phyloP scores from a whole-genome alignment of 2,113 vertebrate genomes.

The Nerophis ophidion region DNA sequence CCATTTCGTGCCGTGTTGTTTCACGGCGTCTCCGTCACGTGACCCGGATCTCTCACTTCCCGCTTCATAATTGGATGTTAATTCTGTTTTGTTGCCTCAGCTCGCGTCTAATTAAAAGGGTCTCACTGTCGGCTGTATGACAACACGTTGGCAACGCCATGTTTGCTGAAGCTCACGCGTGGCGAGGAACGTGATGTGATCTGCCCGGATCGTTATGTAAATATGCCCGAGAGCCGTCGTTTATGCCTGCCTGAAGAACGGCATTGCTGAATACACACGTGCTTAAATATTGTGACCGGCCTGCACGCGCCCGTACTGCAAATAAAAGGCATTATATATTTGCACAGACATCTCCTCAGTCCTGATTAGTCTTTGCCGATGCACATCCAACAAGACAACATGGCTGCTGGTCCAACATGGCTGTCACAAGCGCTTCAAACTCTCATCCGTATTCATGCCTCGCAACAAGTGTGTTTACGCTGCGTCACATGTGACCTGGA shows the following conservation, averaged over 20 bases:
- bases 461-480: constrained; percentile 35
- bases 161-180: neutral
- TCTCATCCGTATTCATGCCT: constrained; percentile 55
- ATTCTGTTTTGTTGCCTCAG: neutral
- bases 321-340: too few relatives aligned
- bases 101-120: neutral
- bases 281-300: too few relatives aligned
- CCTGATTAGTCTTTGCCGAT: constrained; percentile 1
- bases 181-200: too few relatives aligned
- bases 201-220: neutral
- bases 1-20: too few relatives aligned
- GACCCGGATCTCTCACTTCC: neutral
- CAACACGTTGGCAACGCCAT: neutral
- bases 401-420: constrained; percentile 41
- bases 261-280: too few relatives aligned
- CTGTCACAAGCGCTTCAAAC: constrained; percentile 47
- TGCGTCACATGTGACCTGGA: constrained; percentile 23
- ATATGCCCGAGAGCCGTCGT: neutral
- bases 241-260: too few relatives aligned
- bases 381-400: constrained; percentile 11
- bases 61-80: neutral
- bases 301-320: too few relatives aligned
- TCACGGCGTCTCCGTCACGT: too few relatives aligned
- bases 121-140: neutral
- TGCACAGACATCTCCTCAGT: too few relatives aligned